phyloP scores from a whole-genome alignment of 2,888 invertebrate species.

The Tachystola acroxantha region DNA sequence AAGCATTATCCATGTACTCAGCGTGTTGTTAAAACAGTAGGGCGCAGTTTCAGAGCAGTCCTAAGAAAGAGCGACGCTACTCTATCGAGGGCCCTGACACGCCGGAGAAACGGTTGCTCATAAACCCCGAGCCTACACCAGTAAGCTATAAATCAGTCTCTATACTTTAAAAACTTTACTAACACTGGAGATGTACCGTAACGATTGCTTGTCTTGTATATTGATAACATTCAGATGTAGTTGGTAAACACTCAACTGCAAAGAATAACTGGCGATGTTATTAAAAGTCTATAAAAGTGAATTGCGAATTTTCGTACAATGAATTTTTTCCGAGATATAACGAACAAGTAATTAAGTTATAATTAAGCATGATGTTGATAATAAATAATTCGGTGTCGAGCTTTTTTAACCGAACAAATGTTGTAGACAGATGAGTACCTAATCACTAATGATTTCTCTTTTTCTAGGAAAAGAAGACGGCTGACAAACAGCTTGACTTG shows the following conservation, averaged over 20 bases:
- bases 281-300: too few species aligned
- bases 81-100: slow-evolving; percentile 63
- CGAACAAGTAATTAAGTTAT: too few species aligned
- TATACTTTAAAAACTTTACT: slow-evolving; percentile 23
- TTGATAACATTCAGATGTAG: too few species aligned
- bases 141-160: slow-evolving; percentile 52
- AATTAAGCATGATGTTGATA: too few species aligned
- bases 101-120: slow-evolving; percentile 74
- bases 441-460: slow-evolving; percentile 59
- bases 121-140: slow-evolving; percentile 72
- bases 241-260: not conserved
- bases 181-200: slow-evolving; percentile 13
- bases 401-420: too few species aligned
- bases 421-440: slow-evolving; percentile 6
- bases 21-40: slow-evolving; percentile 51
- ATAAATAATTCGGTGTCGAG: too few species aligned
- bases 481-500: slow-evolving; percentile 85
- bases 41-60: slow-evolving; percentile 72
- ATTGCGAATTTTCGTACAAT: too few species aligned
- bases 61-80: slow-evolving; percentile 67
- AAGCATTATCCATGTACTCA: slow-evolving; percentile 14
- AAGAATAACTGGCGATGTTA: slow-evolving; percentile 5
- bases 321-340: too few species aligned
- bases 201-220: slow-evolving; percentile 7
- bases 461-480: slow-evolving; percentile 84